Base-by-base conservation (phyloP, 2,113 vertebrate genomes). In the Carollia perspicillata region DNA sequence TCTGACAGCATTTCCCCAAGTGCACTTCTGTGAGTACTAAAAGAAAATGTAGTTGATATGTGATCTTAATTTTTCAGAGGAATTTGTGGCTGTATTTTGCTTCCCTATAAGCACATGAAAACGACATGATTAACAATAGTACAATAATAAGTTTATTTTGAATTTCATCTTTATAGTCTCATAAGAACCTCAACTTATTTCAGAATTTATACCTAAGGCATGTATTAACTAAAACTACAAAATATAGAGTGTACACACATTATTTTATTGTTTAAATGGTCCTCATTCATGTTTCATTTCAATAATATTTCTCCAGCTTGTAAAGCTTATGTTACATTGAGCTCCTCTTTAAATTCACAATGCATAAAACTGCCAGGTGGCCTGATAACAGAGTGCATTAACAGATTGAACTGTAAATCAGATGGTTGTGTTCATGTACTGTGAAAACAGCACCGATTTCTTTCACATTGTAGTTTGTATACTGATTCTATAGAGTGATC, bases 371-470 rank as follows among this genome's bases (percentile, higher is more conserved):
- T 99, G 98, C 98, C 98, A 99, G 98, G 98, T 98, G 98, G 98
- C 97, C 98, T 98, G 98, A 99, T 98, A 98, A 98, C 98, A 98
- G 98, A 98, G 98, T 98, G 98, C 98, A 99, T 98, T 99, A 99
- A 98, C 98, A 99, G 98, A 99, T 98, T 99, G 98, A 98, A 98
- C 98, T 98, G 98, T 99, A 99, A 99, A 99, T 99, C 98, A 98
- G 98, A 97, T 97, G 98, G 97, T 97, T 98, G 98, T 98, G 98
- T 97, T 98, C 98, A 98, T 96, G 17, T 98, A 98, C 98, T 98
- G 98, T 98, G 98, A 98, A 98, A 98, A 98, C 96, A 98, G 95
- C 95, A 97, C 98, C 97, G 97, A 98, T 98, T 98, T 98, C 98
- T 98, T 98, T 97, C 89, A 9, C 95, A 98, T 98, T 97, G 97